Conservation (phyloP, 2,113 vertebrate species). For the Neotoma lepida region DNA sequence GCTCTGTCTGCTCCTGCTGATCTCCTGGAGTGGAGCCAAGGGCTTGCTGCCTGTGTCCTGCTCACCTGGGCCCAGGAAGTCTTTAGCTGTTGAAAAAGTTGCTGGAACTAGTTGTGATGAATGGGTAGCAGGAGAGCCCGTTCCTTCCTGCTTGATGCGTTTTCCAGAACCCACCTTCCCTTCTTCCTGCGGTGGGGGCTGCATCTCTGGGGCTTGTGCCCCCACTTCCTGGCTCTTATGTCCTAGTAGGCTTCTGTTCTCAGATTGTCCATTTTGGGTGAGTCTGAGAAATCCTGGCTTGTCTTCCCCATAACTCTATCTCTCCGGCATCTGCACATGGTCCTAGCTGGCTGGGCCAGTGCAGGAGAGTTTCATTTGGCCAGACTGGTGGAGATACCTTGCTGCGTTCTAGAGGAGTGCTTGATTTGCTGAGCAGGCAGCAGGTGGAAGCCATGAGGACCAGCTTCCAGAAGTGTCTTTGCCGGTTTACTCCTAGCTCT, state of each 20-base stretch:
- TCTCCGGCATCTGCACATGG: neutral
- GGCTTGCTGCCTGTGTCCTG: neutral
- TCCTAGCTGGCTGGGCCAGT: fast-evolving
- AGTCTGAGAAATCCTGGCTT: neutral
- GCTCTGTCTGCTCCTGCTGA: neutral
- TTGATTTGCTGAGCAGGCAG: neutral
- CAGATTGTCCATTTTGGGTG: fast-evolving
- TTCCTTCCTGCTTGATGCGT: neutral
- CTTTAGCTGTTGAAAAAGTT: neutral
- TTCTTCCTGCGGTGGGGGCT: neutral
- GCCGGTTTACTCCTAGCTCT: neutral
- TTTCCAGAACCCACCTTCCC: neutral
- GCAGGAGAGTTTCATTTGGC: neutral
- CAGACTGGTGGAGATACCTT: neutral
- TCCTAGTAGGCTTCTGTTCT: neutral
- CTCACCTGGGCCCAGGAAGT: neutral
- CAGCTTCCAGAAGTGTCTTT: neutral
- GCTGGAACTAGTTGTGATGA: fast-evolving
- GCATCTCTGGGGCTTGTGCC: neutral
- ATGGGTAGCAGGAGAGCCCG: fast-evolving
- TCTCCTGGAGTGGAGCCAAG: neutral
- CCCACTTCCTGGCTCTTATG: neutral
- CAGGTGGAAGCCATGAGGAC: neutral
- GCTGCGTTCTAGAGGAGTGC: neutral
- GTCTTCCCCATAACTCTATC: neutral